Evolutionary conservation across 2,113 vertebrate genomes (phyloP), one percentile per base, ranked within the genome.

Genomic region (Podiceps cristatus): DNA sequence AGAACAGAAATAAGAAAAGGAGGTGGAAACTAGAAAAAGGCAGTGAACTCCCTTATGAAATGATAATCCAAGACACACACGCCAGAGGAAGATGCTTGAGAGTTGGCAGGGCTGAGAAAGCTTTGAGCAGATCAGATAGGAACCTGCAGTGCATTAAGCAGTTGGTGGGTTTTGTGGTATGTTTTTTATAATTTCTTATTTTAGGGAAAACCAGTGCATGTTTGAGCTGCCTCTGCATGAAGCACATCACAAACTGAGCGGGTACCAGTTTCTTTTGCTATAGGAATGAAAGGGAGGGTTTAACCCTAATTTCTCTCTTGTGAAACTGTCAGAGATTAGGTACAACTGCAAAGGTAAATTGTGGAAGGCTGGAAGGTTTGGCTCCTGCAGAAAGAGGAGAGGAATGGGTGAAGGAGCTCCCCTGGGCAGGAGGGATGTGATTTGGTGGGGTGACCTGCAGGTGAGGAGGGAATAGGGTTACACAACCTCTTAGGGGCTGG

Each of bases 1-100:
- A 93, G 73, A 95, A 14, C 66, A 95, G 95, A 77, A 93, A 66
- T 37, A 37, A 69, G 58, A 55, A 75, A n/a, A 90, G 42, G 88
- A 88, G 45, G 52, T 93, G 67, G 85, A 80, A 93, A 59, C 42
- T 24, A 68, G 53, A 55, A 82, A 66, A 94, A 77, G 49, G 6
- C 45, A 42, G 14, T 24, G n/a, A 71, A 27, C 15, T 94, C 64
- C 25, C 69, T 75, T 59, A 63, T 56, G 92, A 82, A 86, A 76
- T 33, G 85, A 50, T 80, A 71, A 86, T 93, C 58, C 28, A 45
- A 79, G 90, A 58, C 47, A 76, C 47, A 76, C 31, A 27, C 2
- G 11, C 31, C 59, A 66, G 35, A 59, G 72, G 86, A 92, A 83
- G 92, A 90, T 67, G 42, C 45, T 45, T 56, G 59, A 74, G 80